Evolutionary conservation across 2,888 invertebrate genomes (phyloP), one percentile per base, ranked within the genome.

Genomic region (Oligia fasciuncula): DNA sequence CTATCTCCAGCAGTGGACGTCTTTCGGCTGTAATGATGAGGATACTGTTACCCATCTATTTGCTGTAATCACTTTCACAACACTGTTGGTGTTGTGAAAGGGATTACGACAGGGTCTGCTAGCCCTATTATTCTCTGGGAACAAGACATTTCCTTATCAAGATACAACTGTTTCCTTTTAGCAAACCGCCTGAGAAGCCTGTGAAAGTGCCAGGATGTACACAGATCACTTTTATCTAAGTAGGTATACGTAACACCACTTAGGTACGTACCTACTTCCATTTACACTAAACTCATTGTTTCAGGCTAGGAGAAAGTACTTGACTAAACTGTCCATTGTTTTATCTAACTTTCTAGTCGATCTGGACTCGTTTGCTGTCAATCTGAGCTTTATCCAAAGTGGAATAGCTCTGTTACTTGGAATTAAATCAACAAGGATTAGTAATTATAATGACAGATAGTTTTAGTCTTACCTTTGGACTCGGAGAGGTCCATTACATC

Each of bases 291-390:
- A 84, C 80, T 81, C 85, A 89, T 90, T 91, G 91, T 91, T 91
- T 90, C 85, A 84, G 83, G 62, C 73, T 68, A 49, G 81, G 91
- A 87, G 89, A 89, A 89, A 89, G 89, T 87, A 79, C 81, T 80
- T 72, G 74, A 77, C 79, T 83, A 84, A 87, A 85, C 77, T 69
- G 85, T 68, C 89, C 84, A 92, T 92, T 92, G 92, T 93, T 89
- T 86, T 77, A 87, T 79, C 72, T 75, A 81, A 86, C 93, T 92
- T 92, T 92, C 91, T 91, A 90, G 88, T 83, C 81, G 84, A 91
- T 90, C 90, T 89, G 89, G 91, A 90, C 90, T 87, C 85, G 84
- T 87, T 76, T 76, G 79, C 69, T 80, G 81, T 81, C 83, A 77
- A 81, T 84, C 81, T 81, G 54, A 46, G 51, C 82, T 73, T 85